A percentile compares a stretch with the other conserved stretches of the same genome.
Evolutionary conservation across 2,888 invertebrate species (phyloP).

Genomic region (Cremastinae sp.): DNA sequence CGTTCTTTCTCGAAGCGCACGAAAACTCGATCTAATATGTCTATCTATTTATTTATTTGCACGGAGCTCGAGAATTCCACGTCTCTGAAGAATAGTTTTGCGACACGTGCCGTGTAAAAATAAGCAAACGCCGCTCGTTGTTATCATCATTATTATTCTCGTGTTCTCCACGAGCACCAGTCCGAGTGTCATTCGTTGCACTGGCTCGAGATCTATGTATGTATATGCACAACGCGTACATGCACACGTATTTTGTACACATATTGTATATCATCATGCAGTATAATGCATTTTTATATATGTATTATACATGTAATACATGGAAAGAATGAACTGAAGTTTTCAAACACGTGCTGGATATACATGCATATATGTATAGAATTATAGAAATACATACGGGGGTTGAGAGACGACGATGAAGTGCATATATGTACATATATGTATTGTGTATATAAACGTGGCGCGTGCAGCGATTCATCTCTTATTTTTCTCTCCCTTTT

Average conservation of each 20-base stretch:
- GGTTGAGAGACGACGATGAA: slow-evolving; percentile 16
- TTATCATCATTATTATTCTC: slow-evolving; percentile 58
- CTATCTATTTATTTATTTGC: slow-evolving; percentile 3
- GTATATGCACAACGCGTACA: background rate
- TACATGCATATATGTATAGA: too few relatives aligned
- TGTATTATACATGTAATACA: background rate
- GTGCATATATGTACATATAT: too few relatives aligned
- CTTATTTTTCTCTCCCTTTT: slow-evolving; percentile 18
- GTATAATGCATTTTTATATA: background rate
- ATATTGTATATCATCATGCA: too few relatives aligned
- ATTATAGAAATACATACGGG: background rate
- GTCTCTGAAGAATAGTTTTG: slow-evolving; percentile 53
- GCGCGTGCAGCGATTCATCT: slow-evolving; percentile 35
- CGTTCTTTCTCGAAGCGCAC: background rate
- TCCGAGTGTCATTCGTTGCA: slow-evolving; percentile 46
- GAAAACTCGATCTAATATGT: background rate
- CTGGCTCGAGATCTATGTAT: too few relatives aligned
- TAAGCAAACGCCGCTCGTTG: slow-evolving; percentile 30
- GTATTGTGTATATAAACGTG: slow-evolving; percentile 23
- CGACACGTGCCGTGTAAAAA: slow-evolving; percentile 52
- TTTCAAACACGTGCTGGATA: slow-evolving; percentile 46
- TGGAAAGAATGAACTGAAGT: slow-evolving; percentile 44
- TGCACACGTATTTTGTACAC: background rate
- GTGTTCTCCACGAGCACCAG: slow-evolving; percentile 13
- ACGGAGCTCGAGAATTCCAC: slow-evolving; percentile 33